Evolutionary conservation across 1,140 invertebrate species (phyloP).

Genomic region (Magallana ariakensis): DNA sequence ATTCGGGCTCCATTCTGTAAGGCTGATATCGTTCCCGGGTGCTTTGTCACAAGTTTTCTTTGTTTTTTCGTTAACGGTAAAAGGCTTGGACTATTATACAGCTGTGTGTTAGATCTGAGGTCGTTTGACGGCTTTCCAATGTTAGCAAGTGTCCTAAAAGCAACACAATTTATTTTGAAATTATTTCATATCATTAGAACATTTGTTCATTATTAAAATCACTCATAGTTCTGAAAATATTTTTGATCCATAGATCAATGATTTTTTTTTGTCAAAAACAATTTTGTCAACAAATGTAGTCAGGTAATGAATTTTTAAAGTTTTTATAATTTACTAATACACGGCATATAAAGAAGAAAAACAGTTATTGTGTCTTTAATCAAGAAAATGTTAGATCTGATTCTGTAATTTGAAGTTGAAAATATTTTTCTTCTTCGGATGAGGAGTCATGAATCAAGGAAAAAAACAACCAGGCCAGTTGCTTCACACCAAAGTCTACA

Average conservation of each 20-base stretch:
- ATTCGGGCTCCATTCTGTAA: slow-evolving; percentile 75
- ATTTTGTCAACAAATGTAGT: too few species aligned
- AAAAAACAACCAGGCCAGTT: neutral
- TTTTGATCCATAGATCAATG: too few species aligned
- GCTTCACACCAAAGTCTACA: slow-evolving; percentile 9
- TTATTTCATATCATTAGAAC: too few species aligned
- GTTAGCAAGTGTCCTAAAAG: slow-evolving; percentile 74
- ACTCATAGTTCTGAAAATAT: too few species aligned
- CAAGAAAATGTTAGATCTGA: neutral
- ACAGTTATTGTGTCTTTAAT: neutral
- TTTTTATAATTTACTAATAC: neutral
- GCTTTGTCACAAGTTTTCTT: slow-evolving; percentile 73
- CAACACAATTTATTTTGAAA: neutral
- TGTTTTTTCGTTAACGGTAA: slow-evolving; percentile 76
- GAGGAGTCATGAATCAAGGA: neutral
- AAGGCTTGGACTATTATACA: slow-evolving; percentile 73
- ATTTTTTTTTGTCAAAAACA: too few species aligned
- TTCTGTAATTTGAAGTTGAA: neutral
- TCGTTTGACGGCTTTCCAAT: slow-evolving; percentile 71
- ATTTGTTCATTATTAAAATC: too few species aligned
- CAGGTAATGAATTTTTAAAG: neutral
- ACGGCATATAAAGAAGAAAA: neutral
- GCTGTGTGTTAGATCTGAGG: slow-evolving; percentile 67
- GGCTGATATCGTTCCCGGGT: slow-evolving; percentile 77
- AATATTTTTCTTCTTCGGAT: neutral